Evolutionary conservation across 2,888 invertebrate species (phyloP).

Genomic region (Stenoptilia bipunctidactyla): DNA sequence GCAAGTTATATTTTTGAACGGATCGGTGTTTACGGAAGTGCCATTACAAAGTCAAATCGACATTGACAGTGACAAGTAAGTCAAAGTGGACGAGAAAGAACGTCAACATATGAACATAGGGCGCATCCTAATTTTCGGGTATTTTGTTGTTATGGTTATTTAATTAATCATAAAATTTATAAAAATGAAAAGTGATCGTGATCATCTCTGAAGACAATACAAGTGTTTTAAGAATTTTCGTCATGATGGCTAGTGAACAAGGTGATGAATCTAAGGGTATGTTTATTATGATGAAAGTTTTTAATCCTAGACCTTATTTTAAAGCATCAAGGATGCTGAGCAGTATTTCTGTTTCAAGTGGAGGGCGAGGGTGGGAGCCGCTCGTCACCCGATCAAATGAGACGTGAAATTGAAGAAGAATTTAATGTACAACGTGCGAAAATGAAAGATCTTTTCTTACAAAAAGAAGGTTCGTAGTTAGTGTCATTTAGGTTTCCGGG

Average conservation of each 20-base stretch:
- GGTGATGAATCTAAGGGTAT: conserved; percentile 42
- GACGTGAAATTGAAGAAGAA: conserved; percentile 80
- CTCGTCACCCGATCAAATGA: conserved; percentile 31
- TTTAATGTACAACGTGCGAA: conserved; percentile 92
- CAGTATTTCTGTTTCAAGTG: conserved; percentile 60
- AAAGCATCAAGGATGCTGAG: conserved; percentile 41
- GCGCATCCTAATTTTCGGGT: no score
- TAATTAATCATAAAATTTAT: no score
- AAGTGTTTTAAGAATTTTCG: background rate
- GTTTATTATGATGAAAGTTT: conserved; percentile 30
- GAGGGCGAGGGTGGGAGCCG: conserved; percentile 33
- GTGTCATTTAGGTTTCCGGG: no score
- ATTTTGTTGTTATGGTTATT: no score
- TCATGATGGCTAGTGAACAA: conserved; percentile 43
- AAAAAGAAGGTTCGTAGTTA: conserved; percentile 86
- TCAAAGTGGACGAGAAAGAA: no score
- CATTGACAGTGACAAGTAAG: no score
- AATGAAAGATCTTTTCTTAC: conserved; percentile 92
- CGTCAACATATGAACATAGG: no score
- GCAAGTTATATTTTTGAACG: no score
- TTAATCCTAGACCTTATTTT: conserved; percentile 24
- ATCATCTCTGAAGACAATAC: no score
- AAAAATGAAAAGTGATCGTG: no score
- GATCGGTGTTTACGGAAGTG: no score
- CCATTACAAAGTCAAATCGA: no score